phyloP scores from a whole-genome alignment of 2,797 vertebrate species.

The Adrianichthys oophorus region DNA sequence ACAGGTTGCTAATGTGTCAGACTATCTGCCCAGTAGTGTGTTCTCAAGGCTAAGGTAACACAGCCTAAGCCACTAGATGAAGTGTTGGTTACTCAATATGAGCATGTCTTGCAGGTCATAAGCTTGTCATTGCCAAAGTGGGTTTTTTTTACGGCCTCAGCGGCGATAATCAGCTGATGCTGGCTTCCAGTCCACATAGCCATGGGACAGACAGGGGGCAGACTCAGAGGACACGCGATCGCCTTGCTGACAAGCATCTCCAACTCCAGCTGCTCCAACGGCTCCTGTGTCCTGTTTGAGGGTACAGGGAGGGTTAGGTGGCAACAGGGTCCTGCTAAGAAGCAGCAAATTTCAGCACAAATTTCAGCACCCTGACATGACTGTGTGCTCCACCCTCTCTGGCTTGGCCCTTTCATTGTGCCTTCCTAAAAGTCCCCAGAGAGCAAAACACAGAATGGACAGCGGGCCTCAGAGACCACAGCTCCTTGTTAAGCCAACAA shows the following conservation, averaged over 20 bases:
- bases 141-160: conserved; percentile 75
- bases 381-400: conserved; percentile 26
- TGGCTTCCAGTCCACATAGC: conserved; percentile 68
- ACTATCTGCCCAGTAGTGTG: conserved; percentile 61
- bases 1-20: conserved; percentile 76
- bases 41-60: conserved; percentile 63
- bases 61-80: conserved; percentile 61
- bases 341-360: too few relatives aligned
- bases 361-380: conserved; percentile 59
- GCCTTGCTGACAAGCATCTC: conserved; percentile 70
- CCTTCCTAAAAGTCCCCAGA: conserved; percentile 33
- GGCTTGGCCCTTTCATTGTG: conserved; percentile 23
- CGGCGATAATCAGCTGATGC: conserved; percentile 80
- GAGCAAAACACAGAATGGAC: conserved; percentile 27
- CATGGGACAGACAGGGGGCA: conserved; percentile 56
- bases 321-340: conserved; percentile 70
- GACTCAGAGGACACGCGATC: conserved; percentile 68
- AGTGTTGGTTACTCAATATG: conserved; percentile 72
- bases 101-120: conserved; percentile 67
- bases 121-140: conserved; percentile 69
- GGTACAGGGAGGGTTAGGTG: conserved; percentile 39
- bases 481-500: conserved; percentile 63
- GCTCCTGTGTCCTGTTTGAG: conserved; percentile 65
- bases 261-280: conserved; percentile 67
- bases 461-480: conserved; percentile 32